A percentile compares a stretch with the other conserved stretches of the same genome.
These are phyloP conservation scores for Poeciliopsis prolifica DNA, from an alignment of 2,113 vertebrate species.

Conservation along the genomic window DNA sequence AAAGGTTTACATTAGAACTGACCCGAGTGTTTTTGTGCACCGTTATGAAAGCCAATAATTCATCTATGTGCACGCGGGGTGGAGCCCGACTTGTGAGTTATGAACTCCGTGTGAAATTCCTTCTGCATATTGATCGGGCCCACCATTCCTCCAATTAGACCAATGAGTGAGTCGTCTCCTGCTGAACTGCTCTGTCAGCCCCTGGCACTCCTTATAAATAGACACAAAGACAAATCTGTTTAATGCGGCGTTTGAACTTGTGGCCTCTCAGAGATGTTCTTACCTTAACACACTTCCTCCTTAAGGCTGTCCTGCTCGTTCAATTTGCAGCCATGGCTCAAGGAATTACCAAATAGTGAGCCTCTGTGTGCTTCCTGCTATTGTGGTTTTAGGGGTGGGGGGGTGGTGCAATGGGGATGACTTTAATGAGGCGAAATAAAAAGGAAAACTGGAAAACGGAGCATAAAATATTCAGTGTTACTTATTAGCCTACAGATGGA, in stretches of 20 bases:
- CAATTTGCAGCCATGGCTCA: slow-evolving; percentile 2
- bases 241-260: slow-evolving; percentile 42
- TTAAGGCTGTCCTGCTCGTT: slow-evolving; percentile 2
- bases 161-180: background rate
- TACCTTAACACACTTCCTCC: slow-evolving; percentile 14
- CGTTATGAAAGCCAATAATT: slow-evolving; percentile 22
- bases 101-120: slow-evolving; percentile 17
- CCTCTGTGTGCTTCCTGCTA: background rate
- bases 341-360: background rate
- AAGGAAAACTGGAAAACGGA: background rate
- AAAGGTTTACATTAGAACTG: slow-evolving; percentile 28
- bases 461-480: slow-evolving; percentile 38
- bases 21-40: slow-evolving; percentile 17
- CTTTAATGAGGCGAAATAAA: background rate
- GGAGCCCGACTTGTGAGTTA: slow-evolving; percentile 27
- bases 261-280: slow-evolving; percentile 42
- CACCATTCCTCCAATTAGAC: background rate
- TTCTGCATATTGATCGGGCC: slow-evolving; percentile 30
- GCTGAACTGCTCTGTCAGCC: slow-evolving; percentile 53
- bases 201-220: slow-evolving; percentile 31
- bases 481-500: slow-evolving; percentile 11
- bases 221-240: slow-evolving; percentile 58
- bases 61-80: slow-evolving; percentile 3
- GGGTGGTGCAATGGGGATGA: background rate
- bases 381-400: slow-evolving; percentile 22